Percentiles rank a stretch among this genome's conserved stretches.
These are phyloP conservation scores for Megastigmus dorsalis DNA, from an alignment of 2,888 invertebrate species.

Conservation along the genomic window DNA sequence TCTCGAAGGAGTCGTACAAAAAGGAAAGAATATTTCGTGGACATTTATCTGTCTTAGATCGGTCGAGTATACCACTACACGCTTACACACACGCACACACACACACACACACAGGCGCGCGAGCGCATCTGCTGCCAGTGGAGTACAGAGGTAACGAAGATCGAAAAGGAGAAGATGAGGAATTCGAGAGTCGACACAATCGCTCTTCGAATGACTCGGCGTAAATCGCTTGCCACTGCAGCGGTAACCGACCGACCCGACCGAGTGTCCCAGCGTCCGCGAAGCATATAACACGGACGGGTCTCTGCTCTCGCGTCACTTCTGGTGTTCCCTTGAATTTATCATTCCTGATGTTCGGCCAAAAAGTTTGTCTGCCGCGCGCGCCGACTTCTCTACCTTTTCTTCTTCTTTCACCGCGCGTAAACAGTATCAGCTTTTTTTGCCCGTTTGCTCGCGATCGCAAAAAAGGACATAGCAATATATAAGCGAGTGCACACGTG, in stretches of 20 bases:
- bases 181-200: slow-evolving; percentile 57
- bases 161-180: slow-evolving; percentile 49
- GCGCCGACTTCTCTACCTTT: background rate
- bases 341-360: slow-evolving; percentile 34
- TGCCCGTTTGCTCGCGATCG: no score
- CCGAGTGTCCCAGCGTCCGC: no score
- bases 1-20: slow-evolving; percentile 25
- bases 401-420: background rate
- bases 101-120: background rate
- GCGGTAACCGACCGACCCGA: no score
- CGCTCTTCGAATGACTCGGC: slow-evolving; percentile 59
- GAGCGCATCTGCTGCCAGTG: slow-evolving; percentile 12
- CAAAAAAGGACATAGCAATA: no score
- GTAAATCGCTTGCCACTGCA: slow-evolving; percentile 40
- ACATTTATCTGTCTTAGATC: slow-evolving; percentile 39
- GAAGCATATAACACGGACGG: no score
- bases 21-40: slow-evolving; percentile 7
- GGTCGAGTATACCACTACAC: background rate
- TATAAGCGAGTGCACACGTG: no score
- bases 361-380: background rate
- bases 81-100: background rate
- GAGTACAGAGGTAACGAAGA: slow-evolving; percentile 35
- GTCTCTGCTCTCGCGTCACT: slow-evolving; percentile 51
- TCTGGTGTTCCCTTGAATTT: slow-evolving; percentile 49
- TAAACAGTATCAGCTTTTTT: background rate